Evolutionary conservation across 2,888 invertebrate species (phyloP).

Genomic region (Chalcis sispes): DNA sequence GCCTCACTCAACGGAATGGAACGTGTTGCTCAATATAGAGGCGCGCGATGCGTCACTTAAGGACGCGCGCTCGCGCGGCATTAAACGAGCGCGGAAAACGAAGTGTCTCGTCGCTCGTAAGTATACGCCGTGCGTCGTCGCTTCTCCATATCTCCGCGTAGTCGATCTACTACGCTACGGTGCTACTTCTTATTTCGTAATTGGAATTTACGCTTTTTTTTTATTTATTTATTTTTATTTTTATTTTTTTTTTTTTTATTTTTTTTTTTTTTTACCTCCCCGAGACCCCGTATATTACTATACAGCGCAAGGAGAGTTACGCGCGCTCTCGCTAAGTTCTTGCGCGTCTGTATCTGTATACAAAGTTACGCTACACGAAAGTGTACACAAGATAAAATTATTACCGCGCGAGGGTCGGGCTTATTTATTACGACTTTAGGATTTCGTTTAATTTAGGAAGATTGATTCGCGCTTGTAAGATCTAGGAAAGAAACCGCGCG

Average conservation of each 20-base stretch:
- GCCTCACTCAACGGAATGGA: conserved; percentile 53
- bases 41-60: conserved; percentile 51
- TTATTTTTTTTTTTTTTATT: no score
- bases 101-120: conserved; percentile 17
- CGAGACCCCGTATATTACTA: no score
- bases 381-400: neutral
- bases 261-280: no score
- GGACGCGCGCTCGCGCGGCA: conserved; percentile 17
- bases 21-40: conserved; percentile 50
- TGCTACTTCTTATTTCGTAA: conserved; percentile 36
- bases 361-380: no score
- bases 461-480: neutral
- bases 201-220: conserved; percentile 40
- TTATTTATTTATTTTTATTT: no score
- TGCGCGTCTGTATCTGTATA: no score
- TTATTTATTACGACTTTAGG: neutral
- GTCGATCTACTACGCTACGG: neutral
- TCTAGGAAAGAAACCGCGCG: no score
- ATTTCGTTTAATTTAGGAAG: conserved; percentile 13
- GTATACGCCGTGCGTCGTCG: neutral
- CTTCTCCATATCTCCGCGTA: neutral
- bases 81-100: conserved; percentile 40
- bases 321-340: no score
- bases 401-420: conserved; percentile 4
- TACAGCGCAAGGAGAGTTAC: no score